Base-by-base conservation (phyloP, 2,888 invertebrate genomes). In the Drosophila putrida region DNA sequence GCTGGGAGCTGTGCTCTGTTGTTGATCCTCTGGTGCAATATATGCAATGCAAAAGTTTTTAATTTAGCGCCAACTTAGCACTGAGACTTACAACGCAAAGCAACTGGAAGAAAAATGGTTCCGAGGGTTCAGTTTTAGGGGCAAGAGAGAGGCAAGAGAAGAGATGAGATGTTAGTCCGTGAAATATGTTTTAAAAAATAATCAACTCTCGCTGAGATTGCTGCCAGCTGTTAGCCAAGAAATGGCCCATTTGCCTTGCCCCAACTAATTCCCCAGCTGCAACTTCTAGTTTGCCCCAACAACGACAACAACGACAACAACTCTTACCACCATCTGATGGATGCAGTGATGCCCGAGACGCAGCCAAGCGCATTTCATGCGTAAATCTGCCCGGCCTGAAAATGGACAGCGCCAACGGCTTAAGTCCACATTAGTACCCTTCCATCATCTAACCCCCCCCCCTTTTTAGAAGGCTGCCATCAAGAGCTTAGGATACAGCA, bases 41-140 rank as follows among this genome's bases (percentile, higher is more conserved):
- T 87, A 84, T 83, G 83, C 84, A 89, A 87, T 71, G 86, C 73
- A 73, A 89, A 89, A 89, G 80, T 89, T 85, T 85, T 85, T 85
- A 85, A 85, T 85, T 85, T 85, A 89, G 84, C 84, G 90, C 86
- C 88, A 85, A 89, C 90, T 89, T 85, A 88, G 83, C 86, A 74
- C 83, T 70, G 82, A 76, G 89, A 82, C 84, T 82, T 73, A 57
- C 80, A 75, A 49, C 65, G 86, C 65, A 75, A 88, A 88, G 89
- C 82, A 88, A 81, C 88, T 84, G 85, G 63, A 84, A 75, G 82
- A 71, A 49, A 67, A 80, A 78, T 87, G 64, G 64, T 35, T 8
- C 71, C 41, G 55, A 49, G 58, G 31, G 43, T 43, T 13, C 2
- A 8, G 11, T 9, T 4, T 4, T 10, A 28, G 8, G 6, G 3